Conservation (phyloP, 2,113 vertebrate genomes). For the Gambusia affinis region DNA sequence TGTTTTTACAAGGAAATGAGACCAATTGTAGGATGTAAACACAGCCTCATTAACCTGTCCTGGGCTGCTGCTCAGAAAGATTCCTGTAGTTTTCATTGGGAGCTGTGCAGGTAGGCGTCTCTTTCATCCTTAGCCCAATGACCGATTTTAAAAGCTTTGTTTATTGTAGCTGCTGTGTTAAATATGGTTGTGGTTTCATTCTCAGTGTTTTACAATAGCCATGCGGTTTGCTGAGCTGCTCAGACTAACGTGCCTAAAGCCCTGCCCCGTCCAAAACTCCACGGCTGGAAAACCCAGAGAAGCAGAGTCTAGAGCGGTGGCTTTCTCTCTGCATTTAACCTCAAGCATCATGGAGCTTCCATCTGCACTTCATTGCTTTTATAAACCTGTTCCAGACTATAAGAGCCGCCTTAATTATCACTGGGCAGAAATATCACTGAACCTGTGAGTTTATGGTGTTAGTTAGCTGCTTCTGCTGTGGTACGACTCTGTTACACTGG, state of each 20-base stretch:
- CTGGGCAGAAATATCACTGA: conserved; percentile 65
- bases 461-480: conserved; percentile 51
- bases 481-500: conserved; percentile 60
- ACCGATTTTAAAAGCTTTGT: conserved; percentile 69
- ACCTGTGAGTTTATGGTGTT: conserved; percentile 51
- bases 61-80: conserved; percentile 37
- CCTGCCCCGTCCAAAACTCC: conserved; percentile 57
- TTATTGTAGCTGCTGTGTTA: conserved; percentile 81
- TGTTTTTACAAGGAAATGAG: conserved; percentile 46
- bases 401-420: conserved; percentile 69
- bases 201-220: conserved; percentile 69
- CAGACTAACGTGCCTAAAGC: conserved; percentile 60
- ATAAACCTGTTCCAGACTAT: conserved; percentile 68
- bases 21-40: conserved; percentile 21
- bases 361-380: conserved; percentile 75
- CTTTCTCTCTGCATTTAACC: conserved; percentile 57
- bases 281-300: conserved; percentile 52
- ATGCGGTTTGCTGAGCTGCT: conserved; percentile 66
- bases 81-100: conserved; percentile 44
- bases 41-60: conserved; percentile 58
- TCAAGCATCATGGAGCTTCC: conserved; percentile 54
- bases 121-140: conserved; percentile 63
- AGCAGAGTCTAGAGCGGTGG: conserved; percentile 44
- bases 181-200: conserved; percentile 72
- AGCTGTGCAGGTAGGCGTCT: conserved; percentile 51